Evolutionary conservation across 2,797 vertebrate species (phyloP), one percentile per base, ranked within the genome.

Genomic region (Crenichthys baileyi): DNA sequence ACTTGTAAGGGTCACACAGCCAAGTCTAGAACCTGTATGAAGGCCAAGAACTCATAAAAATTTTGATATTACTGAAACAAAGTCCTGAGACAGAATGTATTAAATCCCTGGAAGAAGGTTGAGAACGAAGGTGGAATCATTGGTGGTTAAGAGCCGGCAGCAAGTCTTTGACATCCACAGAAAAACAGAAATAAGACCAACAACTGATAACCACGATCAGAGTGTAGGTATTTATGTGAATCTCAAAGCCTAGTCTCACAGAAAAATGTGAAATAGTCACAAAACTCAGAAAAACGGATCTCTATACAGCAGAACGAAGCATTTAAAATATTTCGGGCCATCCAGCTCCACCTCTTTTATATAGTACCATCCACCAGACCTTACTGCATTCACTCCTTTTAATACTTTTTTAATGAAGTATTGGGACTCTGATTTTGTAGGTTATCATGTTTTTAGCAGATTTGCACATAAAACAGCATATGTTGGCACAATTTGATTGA

Each of bases 31-130:
- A 84, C 85, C 89, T 91, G 93, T 80, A 91, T 87, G 90, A 91
- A 94, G 94, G 94, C 92, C 65, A 58, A 93, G 78, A 93, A 93
- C 92, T 92, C 85, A 92, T 91, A 83, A 89, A 92, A 90, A 88
- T 83, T 93, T 92, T 92, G 92, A 96, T 93, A 95, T 90, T 86
- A 89, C 85, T 91, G 85, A 96, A 96, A 95, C 91, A 94, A 93
- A 95, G 96, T 97, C 98, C 98, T 98, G 98, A 98, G 98, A 96
- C 96, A 95, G 90, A 95, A 92, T 89, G 91, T 92, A 88, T 88
- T 70, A 88, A 93, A 94, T 96, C 94, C 94, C 94, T 95, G 94
- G 94, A 94, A 92, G 90, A 94, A 94, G 92, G 92, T 91, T 92
- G 85, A 92, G 90, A 86, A 77, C 90, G 85, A 82, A 87, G 87